Base-by-base conservation (phyloP, 2,113 vertebrate species). In the Callionymus lyra region DNA sequence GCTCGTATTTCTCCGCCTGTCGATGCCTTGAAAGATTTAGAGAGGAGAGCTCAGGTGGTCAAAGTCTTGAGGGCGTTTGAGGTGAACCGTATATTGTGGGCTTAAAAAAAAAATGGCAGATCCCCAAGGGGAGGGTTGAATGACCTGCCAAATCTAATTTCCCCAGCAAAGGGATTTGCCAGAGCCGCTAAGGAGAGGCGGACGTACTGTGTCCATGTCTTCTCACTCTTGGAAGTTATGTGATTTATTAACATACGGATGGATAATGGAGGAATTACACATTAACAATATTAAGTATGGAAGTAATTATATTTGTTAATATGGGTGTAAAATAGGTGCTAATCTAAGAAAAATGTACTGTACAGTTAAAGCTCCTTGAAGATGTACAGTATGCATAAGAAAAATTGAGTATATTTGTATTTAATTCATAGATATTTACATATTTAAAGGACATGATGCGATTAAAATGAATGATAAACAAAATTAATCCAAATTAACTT, bases 111-210 rank as follows among this genome's bases (percentile, higher is more conserved):
- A 3, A 16, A 39, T 59, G 62, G 63, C 59, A 68, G 65, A 72
- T 76, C 63, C 70, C 63, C 12, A 6, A 47, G 53, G 72, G 77
- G 55, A 59, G 59, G 54, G 59, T 50, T 54, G 74, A 77, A 66
- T 66, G 72, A 70, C 72, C 76, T 79, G 76, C 71, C 73, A 76
- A 81, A 81, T 81, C 67, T 77, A 76, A 82, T 79, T 73, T 70
- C 60, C n/a, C 79, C 63, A 65, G 55, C 64, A 50, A 76, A 72
- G 76, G 74, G 68, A 70, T 73, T 79, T 79, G 75, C 69, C 67
- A 61, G 57, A 68, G 41, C 50, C 37, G 63, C 65, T 72, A 54
- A 71, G 55, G 64, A 9, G 6, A 16, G 51, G 50, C 48, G 68
- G 68, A 75, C 77, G 59, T 36, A 78, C 66, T 69, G 59, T 77